Conservation (phyloP, 2,113 vertebrate genomes). For the Nycticorax nycticorax region DNA sequence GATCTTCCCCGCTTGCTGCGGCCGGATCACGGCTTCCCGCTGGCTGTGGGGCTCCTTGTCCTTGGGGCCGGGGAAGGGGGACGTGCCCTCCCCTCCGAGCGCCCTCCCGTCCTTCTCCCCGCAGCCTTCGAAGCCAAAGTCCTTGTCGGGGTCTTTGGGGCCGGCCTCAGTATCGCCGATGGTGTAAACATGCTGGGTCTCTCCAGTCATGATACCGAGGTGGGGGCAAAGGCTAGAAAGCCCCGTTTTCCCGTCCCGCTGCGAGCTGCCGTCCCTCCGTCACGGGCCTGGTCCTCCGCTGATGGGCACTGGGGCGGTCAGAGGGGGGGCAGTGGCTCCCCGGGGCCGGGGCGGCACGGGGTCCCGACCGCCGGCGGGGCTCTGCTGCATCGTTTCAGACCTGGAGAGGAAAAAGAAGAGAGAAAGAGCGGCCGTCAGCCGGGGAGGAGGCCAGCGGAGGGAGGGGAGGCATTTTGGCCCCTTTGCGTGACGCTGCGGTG, state of each 20-base stretch:
- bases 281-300: constrained; percentile 73
- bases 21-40: constrained; percentile 88
- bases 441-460: background rate
- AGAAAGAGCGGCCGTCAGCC: background rate
- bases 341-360: background rate
- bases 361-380: background rate
- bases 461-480: background rate
- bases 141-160: constrained; percentile 80
- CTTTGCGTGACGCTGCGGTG: fast-evolving
- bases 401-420: constrained; percentile 35
- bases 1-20: constrained; percentile 84
- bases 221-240: constrained; percentile 44
- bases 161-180: constrained; percentile 76
- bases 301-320: background rate
- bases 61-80: constrained; percentile 71
- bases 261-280: constrained; percentile 61
- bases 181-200: constrained; percentile 83
- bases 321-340: background rate
- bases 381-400: constrained; percentile 55
- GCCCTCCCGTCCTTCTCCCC: constrained; percentile 70
- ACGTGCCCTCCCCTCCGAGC: constrained; percentile 46
- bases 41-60: constrained; percentile 82
- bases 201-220: constrained; percentile 86
- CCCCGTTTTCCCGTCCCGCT: constrained; percentile 74
- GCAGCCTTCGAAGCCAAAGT: constrained; percentile 76